Conservation (phyloP, 1,140 invertebrate genomes). For the Caenorhabditis tropicalis region DNA sequence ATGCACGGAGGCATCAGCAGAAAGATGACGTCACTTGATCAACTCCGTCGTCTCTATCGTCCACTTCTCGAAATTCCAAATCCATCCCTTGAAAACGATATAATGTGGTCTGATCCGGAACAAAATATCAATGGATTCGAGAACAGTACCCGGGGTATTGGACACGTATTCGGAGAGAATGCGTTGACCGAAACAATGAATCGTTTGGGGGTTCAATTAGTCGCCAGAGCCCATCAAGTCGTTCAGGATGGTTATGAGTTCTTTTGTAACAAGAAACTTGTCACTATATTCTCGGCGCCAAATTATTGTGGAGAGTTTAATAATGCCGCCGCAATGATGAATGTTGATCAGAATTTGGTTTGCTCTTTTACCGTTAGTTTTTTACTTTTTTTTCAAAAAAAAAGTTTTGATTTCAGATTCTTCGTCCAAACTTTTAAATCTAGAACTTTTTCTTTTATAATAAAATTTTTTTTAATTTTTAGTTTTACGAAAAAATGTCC, state of each 20-base stretch:
- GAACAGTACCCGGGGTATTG: neutral
- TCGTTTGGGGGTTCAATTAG: neutral
- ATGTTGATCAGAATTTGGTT: conserved; percentile 80
- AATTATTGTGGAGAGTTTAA: conserved; percentile 63
- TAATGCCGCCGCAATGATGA: conserved; percentile 61
- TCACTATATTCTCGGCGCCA: conserved; percentile 62
- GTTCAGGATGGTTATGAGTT: conserved; percentile 77
- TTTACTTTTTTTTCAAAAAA: neutral
- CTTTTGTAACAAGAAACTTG: conserved; percentile 69
- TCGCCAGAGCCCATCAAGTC: neutral
- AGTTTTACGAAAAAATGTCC: no score
- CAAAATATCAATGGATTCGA: conserved; percentile 67
- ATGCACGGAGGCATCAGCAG: conserved; percentile 84
- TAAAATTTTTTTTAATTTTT: no score
- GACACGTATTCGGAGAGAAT: neutral
- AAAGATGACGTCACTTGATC: conserved; percentile 76
- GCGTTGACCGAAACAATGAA: neutral
- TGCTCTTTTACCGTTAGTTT: conserved; percentile 37
- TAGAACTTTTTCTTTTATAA: no score
- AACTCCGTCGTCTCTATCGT: conserved; percentile 76
- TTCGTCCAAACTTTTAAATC: no score
- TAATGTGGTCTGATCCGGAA: conserved; percentile 87
- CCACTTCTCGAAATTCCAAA: conserved; percentile 77
- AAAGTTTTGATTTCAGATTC: no score
- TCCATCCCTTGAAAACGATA: conserved; percentile 83